phyloP scores from a whole-genome alignment of 1,140 invertebrate genomes.

The Dolichoris vasculosae region DNA sequence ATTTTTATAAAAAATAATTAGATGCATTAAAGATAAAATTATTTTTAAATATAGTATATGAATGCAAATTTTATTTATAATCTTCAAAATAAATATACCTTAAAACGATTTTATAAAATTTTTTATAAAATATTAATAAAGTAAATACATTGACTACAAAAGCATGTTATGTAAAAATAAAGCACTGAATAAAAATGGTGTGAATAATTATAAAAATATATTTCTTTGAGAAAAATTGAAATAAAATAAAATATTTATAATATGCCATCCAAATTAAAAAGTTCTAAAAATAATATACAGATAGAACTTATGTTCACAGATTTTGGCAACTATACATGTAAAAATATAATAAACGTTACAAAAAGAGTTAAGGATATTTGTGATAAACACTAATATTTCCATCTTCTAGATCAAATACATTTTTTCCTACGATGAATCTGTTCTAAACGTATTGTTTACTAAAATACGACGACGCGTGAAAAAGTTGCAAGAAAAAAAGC shows the following conservation, averaged over 20 bases:
- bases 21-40: neutral
- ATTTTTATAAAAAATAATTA: neutral
- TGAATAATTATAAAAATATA: neutral
- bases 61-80: neutral
- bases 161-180: too few species aligned
- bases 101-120: too few species aligned
- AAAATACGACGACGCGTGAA: neutral
- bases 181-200: neutral
- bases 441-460: neutral
- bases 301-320: neutral
- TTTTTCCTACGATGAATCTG: neutral
- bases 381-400: slow-evolving; percentile 19
- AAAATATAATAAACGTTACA: neutral
- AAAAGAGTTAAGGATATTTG: neutral
- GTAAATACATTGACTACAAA: too few species aligned
- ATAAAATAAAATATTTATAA: neutral
- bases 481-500: neutral
- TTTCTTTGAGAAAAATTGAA: neutral
- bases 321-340: neutral
- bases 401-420: neutral
- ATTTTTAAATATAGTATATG: neutral
- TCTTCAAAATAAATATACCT: neutral
- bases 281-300: neutral
- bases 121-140: neutral
- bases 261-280: neutral